phyloP scores from a whole-genome alignment of 2,113 vertebrate genomes.

The Tetrao urogallus region DNA sequence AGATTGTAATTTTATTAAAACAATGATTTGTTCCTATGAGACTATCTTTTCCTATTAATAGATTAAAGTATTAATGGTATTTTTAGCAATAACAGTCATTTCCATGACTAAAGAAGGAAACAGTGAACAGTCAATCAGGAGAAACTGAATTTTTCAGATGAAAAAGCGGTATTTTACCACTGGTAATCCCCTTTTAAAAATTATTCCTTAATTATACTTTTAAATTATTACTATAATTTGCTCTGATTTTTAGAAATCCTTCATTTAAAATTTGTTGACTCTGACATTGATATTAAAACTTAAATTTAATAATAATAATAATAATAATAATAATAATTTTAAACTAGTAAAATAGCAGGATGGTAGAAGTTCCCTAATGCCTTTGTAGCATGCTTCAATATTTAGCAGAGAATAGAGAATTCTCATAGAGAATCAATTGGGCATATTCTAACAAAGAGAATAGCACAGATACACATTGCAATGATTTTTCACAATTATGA shows the following conservation, averaged over 20 bases:
- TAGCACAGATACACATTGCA: neutral
- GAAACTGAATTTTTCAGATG: neutral
- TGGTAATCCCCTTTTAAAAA: neutral
- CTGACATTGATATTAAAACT: neutral
- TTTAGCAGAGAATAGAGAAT: neutral
- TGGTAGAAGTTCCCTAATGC: neutral
- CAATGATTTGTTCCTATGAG: constrained; percentile 17
- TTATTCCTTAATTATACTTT: neutral
- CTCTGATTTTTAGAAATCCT: neutral
- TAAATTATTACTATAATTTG: neutral
- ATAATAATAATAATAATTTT: neutral
- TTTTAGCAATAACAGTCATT: constrained; percentile 17
- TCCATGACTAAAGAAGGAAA: neutral
- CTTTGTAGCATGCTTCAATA: neutral
- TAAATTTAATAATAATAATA: neutral
- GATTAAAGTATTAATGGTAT: neutral
- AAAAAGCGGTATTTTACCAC: neutral
- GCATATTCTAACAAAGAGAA: neutral
- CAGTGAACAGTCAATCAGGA: neutral
- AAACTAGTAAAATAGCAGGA: neutral
- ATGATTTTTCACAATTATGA: neutral
- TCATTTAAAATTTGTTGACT: neutral
- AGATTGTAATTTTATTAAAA: neutral
- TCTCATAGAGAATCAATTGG: neutral
- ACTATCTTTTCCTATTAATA: constrained; percentile 1